Percentiles rank a stretch among this genome's conserved stretches.
These are phyloP conservation scores for Helarctos malayanus DNA, from an alignment of 2,797 vertebrate genomes.

Conservation along the genomic window DNA sequence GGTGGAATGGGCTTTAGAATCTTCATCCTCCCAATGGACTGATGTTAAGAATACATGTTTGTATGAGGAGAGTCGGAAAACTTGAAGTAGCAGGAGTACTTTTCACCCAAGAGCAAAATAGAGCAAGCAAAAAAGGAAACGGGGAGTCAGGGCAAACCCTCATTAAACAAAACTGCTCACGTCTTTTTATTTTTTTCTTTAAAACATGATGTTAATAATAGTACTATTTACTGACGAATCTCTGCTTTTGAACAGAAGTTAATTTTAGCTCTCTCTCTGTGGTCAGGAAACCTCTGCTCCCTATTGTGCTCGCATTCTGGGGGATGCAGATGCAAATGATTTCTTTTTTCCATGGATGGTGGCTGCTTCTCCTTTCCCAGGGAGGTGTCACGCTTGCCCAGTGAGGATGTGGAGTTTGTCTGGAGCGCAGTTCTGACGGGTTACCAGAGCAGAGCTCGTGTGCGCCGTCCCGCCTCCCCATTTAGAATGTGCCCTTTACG, in stretches of 20 bases:
- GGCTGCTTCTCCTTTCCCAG: not conserved
- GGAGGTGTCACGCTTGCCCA: rapidly evolving
- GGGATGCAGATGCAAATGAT: not conserved
- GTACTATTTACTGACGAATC: not conserved
- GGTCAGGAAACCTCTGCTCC: conserved; percentile 6
- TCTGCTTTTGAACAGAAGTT: not conserved
- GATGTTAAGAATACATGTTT: not conserved
- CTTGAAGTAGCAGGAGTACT: not conserved
- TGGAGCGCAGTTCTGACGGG: not conserved
- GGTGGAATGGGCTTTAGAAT: not conserved
- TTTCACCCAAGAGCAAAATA: not conserved
- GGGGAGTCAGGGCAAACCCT: not conserved
- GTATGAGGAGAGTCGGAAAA: not conserved
- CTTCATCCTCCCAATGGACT: not conserved
- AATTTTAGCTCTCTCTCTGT: not conserved
- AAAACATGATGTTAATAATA: conserved; percentile 21
- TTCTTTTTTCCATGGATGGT: not conserved
- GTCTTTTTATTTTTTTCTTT: not conserved
- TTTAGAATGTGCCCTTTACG: not conserved
- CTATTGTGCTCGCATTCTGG: not conserved
- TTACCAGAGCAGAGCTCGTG: rapidly evolving
- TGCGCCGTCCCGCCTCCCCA: rapidly evolving
- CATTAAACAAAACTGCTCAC: not conserved
- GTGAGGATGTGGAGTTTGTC: rapidly evolving
- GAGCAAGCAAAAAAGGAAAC: not conserved